These are phyloP conservation scores for Actinia tenebrosa DNA, from an alignment of 64 coral and sea anemone genomes.

Conservation along the genomic window DNA sequence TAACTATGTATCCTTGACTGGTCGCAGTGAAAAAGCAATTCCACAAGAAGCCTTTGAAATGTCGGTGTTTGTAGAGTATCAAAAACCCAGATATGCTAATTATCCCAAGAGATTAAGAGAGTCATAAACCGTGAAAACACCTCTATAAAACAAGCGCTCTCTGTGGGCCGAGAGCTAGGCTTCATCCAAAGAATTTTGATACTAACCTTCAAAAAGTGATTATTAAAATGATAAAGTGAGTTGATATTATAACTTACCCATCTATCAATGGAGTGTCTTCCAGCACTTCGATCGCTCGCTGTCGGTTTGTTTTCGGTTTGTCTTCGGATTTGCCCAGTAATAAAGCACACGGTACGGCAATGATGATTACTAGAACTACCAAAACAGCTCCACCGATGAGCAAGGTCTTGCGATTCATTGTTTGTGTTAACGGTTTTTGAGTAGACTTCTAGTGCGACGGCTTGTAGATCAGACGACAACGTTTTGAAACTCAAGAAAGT, in stretches of 20 bases:
- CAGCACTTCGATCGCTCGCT: conserved; percentile 24
- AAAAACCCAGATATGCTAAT: too few species aligned
- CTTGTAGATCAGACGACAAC: background rate
- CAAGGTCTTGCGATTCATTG: conserved; percentile 50
- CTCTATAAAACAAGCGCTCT: too few species aligned
- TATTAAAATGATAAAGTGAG: background rate
- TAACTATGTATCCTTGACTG: too few species aligned
- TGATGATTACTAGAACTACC: conserved; percentile 1
- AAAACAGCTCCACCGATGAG: conserved; percentile 16
- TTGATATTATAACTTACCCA: conserved; percentile 26
- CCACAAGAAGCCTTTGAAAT: too few species aligned
- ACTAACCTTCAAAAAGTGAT: background rate
- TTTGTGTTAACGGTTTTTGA: background rate
- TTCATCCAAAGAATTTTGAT: background rate
- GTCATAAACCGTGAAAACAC: too few species aligned
- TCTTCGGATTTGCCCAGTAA: conserved; percentile 15
- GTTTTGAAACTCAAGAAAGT: background rate
- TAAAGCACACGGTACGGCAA: conserved; percentile 17
- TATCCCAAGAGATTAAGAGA: too few species aligned
- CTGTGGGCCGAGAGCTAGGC: too few species aligned
- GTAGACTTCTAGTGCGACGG: background rate
- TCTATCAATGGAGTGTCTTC: conserved; percentile 61
- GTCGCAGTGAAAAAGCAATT: too few species aligned
- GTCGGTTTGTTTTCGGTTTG: background rate
- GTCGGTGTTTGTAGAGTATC: too few species aligned